Evolutionary conservation across 1,140 invertebrate genomes (phyloP).

Genomic region (Solenopsis invicta): DNA sequence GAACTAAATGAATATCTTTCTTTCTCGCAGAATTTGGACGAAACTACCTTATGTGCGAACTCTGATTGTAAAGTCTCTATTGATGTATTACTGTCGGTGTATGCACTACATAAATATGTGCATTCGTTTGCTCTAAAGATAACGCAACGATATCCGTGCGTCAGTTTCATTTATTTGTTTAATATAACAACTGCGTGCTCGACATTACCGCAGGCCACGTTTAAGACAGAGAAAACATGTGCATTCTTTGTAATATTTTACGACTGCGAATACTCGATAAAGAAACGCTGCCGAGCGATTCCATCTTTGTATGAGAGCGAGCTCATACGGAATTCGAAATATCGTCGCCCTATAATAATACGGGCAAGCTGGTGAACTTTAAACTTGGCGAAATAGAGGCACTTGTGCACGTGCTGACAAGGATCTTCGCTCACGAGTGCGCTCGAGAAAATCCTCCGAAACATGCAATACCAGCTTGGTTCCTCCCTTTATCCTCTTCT

Average conservation of each 20-base stretch:
- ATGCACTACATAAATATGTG: background rate
- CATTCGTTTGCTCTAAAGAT: background rate
- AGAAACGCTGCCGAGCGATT: too few species aligned
- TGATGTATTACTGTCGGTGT: background rate
- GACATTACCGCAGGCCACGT: background rate
- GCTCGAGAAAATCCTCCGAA: constrained; percentile 40
- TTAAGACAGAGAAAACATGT: background rate
- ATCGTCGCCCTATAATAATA: constrained; percentile 22
- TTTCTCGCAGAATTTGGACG: too few species aligned
- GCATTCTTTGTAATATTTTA: background rate
- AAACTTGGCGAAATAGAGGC: constrained; percentile 29
- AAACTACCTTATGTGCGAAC: too few species aligned
- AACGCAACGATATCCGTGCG: background rate
- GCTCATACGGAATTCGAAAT: background rate
- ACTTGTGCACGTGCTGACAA: constrained; percentile 48
- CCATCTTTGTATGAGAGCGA: background rate
- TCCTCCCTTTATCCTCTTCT: background rate
- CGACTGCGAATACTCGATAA: background rate
- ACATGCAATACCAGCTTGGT: background rate
- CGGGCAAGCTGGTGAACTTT: constrained; percentile 44
- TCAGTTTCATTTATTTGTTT: background rate
- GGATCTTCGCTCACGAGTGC: constrained; percentile 23
- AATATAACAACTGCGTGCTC: background rate
- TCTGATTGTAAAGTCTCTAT: background rate
- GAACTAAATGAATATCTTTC: too few species aligned